Conservation (phyloP, 1,140 invertebrate species). For the Drosophila orosa region DNA sequence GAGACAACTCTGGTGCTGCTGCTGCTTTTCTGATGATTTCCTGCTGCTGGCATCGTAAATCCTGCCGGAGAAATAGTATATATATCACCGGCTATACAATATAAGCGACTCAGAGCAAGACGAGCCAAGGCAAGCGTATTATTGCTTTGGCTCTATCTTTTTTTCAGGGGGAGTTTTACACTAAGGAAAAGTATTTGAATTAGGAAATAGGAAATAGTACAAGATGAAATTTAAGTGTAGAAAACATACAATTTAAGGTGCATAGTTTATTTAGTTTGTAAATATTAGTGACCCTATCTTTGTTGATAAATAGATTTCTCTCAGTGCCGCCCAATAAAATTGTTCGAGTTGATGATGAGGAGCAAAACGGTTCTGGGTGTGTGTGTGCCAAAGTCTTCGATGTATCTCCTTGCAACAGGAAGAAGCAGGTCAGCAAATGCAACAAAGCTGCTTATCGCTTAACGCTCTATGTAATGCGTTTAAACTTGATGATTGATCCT, state of each 20-base stretch:
- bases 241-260: not conserved
- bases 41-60: constrained; percentile 68
- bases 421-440: constrained; percentile 61
- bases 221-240: too few species aligned
- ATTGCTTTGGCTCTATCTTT: constrained; percentile 58
- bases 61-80: constrained; percentile 57
- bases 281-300: too few species aligned
- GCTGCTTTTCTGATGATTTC: constrained; percentile 47
- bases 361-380: constrained; percentile 37
- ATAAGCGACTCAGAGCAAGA: constrained; percentile 55
- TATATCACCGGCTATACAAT: constrained; percentile 51
- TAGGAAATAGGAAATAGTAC: too few species aligned
- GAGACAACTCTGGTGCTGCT: constrained; percentile 54
- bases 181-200: not conserved
- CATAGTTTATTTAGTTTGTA: not conserved
- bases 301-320: not conserved
- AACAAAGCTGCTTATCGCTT: constrained; percentile 82
- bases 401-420: constrained; percentile 49
- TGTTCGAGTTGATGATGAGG: constrained; percentile 67
- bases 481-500: constrained; percentile 81
- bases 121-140: constrained; percentile 76
- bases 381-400: constrained; percentile 35
- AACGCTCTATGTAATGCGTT: constrained; percentile 80
- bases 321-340: constrained; percentile 69
- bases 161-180: not conserved